Evolutionary conservation across 2,888 invertebrate species (phyloP).

Genomic region (Drosophila anceps): DNA sequence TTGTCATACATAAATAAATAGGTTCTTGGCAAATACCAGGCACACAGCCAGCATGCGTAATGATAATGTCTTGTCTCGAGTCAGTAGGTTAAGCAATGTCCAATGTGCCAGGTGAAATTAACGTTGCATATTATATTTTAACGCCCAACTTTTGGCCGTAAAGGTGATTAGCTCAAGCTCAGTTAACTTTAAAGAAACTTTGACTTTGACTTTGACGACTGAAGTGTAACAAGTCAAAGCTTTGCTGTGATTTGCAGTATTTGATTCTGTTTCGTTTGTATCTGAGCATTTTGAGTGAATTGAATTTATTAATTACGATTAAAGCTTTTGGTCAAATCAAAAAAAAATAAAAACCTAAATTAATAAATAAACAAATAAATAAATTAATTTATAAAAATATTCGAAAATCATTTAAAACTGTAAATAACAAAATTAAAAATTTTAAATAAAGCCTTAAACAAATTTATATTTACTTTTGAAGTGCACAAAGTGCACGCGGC

Average conservation of each 20-base stretch:
- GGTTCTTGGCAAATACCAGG: constrained; percentile 14
- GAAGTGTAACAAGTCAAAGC: too few species aligned
- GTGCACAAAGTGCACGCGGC: constrained; percentile 13
- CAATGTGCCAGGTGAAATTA: constrained; percentile 11
- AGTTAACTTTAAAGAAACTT: not conserved
- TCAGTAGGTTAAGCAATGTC: constrained; percentile 17
- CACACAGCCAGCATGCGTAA: constrained; percentile 51
- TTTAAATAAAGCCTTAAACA: too few species aligned
- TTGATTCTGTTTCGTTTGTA: not conserved
- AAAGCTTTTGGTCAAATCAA: too few species aligned
- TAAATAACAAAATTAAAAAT: too few species aligned
- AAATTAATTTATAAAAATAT: too few species aligned
- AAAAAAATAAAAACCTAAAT: too few species aligned
- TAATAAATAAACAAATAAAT: too few species aligned
- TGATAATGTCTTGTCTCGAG: constrained; percentile 47
- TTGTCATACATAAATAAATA: constrained; percentile 71
- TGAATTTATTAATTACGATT: too few species aligned
- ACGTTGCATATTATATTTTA: constrained; percentile 6
- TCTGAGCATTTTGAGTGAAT: not conserved
- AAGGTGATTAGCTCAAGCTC: not conserved
- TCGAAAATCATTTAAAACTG: too few species aligned
- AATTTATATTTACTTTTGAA: too few species aligned
- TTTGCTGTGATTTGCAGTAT: too few species aligned
- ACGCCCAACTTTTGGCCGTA: not conserved
- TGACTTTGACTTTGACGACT: not conserved